Conservation (phyloP, 2,888 invertebrate genomes). For the Eueremaeus valkanovi region DNA sequence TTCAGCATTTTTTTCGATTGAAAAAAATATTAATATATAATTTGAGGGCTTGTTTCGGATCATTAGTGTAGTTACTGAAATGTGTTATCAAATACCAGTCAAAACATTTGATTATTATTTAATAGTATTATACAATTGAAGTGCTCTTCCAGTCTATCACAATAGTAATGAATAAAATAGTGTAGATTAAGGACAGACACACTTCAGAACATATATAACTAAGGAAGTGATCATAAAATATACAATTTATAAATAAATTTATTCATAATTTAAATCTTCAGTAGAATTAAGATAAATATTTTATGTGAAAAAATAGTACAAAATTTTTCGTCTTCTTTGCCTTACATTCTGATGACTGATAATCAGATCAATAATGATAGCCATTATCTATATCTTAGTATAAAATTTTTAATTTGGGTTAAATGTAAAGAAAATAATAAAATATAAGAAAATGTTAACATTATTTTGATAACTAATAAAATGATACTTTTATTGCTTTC, state of each 20-base stretch:
- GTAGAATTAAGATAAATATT: neutral
- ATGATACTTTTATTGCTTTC: neutral
- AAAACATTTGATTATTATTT: conserved; percentile 3
- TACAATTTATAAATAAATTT: neutral
- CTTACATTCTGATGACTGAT: neutral
- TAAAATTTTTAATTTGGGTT: conserved; percentile 14
- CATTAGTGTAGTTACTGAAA: neutral
- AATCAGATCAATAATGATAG: neutral
- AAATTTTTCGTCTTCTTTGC: neutral
- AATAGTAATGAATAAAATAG: neutral
- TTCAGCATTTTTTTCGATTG: too few relatives aligned
- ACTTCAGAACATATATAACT: neutral
- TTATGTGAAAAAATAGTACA: neutral
- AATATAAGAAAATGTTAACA: neutral
- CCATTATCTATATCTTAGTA: neutral
- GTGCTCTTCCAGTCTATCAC: neutral
- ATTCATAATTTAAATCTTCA: neutral
- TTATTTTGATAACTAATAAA: neutral
- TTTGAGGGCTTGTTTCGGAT: neutral
- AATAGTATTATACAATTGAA: neutral
- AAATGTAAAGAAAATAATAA: neutral
- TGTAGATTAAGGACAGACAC: too few relatives aligned
- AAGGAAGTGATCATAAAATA: neutral
- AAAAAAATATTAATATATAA: too few relatives aligned
- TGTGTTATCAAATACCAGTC: neutral